These are phyloP conservation scores for Australoheros facetus DNA, from an alignment of 2,797 vertebrate genomes.

Conservation along the genomic window DNA sequence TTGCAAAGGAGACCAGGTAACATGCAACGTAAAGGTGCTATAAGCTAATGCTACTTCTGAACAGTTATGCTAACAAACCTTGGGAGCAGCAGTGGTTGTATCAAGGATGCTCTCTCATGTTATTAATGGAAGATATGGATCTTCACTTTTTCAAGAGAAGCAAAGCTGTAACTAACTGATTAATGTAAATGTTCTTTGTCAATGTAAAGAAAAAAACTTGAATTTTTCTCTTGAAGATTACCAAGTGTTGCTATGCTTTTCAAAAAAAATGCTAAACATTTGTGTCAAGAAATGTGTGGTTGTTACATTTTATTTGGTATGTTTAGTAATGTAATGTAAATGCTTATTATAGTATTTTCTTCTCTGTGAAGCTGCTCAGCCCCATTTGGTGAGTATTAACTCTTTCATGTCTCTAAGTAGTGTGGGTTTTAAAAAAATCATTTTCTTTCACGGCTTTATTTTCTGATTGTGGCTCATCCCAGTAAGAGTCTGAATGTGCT, in stretches of 20 bases:
- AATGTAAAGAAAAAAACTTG: slow-evolving; percentile 41
- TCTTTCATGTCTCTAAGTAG: slow-evolving; percentile 34
- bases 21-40: slow-evolving; percentile 26
- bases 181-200: slow-evolving; percentile 60
- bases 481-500: slow-evolving; percentile 39
- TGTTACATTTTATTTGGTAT: slow-evolving; percentile 52
- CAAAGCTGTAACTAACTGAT: slow-evolving; percentile 55
- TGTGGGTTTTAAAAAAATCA: slow-evolving; percentile 18
- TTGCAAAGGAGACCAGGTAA: neutral
- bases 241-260: slow-evolving; percentile 51
- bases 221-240: slow-evolving; percentile 49
- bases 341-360: slow-evolving; percentile 46
- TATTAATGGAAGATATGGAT: slow-evolving; percentile 4
- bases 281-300: slow-evolving; percentile 52
- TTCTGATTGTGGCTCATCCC: slow-evolving; percentile 30
- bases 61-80: neutral
- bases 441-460: slow-evolving; percentile 24
- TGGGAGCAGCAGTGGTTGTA: neutral
- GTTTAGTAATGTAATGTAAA: slow-evolving; percentile 57
- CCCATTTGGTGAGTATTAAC: slow-evolving; percentile 46
- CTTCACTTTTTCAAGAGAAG: slow-evolving; percentile 25
- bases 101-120: neutral
- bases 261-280: slow-evolving; percentile 34
- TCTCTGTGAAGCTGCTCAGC: slow-evolving; percentile 48
- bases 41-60: neutral